Base-by-base conservation (phyloP, 2,113 vertebrate genomes). In the Telmatochromis sp. region DNA sequence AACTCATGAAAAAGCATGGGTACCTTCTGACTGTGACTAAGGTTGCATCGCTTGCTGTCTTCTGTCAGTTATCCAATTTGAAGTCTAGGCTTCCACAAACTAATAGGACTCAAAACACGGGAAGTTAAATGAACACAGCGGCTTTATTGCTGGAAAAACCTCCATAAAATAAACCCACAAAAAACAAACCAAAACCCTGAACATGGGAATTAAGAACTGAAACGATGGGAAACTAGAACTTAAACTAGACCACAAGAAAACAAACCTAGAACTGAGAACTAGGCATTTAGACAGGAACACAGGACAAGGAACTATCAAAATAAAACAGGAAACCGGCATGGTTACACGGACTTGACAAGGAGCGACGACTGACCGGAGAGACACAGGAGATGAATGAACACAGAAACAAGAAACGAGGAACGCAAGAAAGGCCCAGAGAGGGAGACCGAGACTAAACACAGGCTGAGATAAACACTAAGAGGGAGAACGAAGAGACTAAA, bases 331-430 rank as follows among this genome's bases (percentile, higher is more conserved):
- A n/a, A 65, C 60, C 4, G 17, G 1, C 17, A 65, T 37, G 6
- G 9, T 0, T 0, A 33, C 9, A 2, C 1, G 1, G 6, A n/a
- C 60, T 35, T 35, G 31, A 65, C 31, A 5, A 35, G 6, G 9
- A 65, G 60, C 0, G 17, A 12, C 9, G 6, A 65, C 60, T 0
- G 3, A 65, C 60, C 9, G 17, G 60, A 35, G 60, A 65, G 60
- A 65, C 17, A 35, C 0, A 1, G 9, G 60, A 35, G 31, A 63
- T 63, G 31, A 63, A 63, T 63, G 31, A 63, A 35, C 58, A 35
- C 31, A 35, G 17, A 63, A 19, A 63, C 17, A 35, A 63, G 31
- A 63, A 5, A 63, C 9, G 31, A n/a, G 31, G 31, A 0, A n/a
- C 1, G 9, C 17, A n/a, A 31, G 58, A 63, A n/a, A 33, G 58